A percentile compares a stretch with the other conserved stretches of the same genome.
phyloP scores from a whole-genome alignment of 2,888 invertebrate species.

The Sinelater perroti region DNA sequence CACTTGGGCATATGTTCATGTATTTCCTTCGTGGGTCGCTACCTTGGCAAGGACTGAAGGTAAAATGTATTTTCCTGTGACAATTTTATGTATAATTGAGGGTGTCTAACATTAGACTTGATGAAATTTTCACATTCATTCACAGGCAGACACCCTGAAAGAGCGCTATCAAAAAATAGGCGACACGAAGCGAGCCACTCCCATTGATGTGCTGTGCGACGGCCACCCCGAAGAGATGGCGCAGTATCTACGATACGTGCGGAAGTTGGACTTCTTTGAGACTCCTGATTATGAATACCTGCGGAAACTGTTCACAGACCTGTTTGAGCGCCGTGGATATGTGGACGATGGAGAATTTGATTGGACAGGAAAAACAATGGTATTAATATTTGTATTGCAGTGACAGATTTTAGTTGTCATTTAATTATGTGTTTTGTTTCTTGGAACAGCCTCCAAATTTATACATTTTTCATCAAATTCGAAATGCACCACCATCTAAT shows the following conservation, averaged over 20 bases:
- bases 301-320: constrained; percentile 92
- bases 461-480: constrained; percentile 80
- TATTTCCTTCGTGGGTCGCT: constrained; percentile 99
- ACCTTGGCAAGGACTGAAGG: constrained; percentile 99
- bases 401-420: constrained; percentile 6
- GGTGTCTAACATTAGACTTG: neutral
- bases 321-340: constrained; percentile 87
- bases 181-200: constrained; percentile 98
- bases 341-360: constrained; percentile 93
- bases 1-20: constrained; percentile 99
- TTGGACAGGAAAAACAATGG: constrained; percentile 85
- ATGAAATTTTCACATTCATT: constrained; percentile 3
- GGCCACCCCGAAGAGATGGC: constrained; percentile 96
- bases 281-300: constrained; percentile 99
- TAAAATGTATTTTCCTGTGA: neutral
- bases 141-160: constrained; percentile 77
- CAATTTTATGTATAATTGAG: neutral
- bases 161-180: constrained; percentile 99
- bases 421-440: constrained; percentile 15
- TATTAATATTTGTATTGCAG: constrained; percentile 41
- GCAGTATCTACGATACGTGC: constrained; percentile 95
- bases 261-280: constrained; percentile 98
- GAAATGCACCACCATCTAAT: constrained; percentile 88
- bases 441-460: constrained; percentile 75
- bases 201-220: constrained; percentile 92